Evolutionary conservation across 2,113 vertebrate species (phyloP), one percentile per base, ranked within the genome.

Genomic region (Miniopterus natalensis): DNA sequence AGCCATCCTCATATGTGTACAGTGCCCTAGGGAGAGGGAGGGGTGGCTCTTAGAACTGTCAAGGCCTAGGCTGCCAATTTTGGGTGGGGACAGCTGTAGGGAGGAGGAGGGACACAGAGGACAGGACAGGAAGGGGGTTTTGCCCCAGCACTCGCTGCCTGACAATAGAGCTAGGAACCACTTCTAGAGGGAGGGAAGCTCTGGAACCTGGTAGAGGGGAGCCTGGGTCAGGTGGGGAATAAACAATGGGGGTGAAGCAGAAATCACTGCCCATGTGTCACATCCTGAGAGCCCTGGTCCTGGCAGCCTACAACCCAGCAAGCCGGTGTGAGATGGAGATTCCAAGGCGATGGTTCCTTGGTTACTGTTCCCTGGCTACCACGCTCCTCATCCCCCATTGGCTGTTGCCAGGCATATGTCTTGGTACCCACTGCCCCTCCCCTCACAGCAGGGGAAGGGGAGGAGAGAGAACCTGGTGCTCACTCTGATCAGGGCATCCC

Each of bases 1-100:
- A 99, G 87, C 99, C 99, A 83, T 99, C 99, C 97, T 99, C 99
- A 0, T 99, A 99, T 0, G 99, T 99, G 98, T 99, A 99, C 97
- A 99, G 98, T 86, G 99, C 99, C 99, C 99, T 99, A 98, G 95
- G 95, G 97, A 96, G 92, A 95, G 61, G 97, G 90, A 45, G 21
- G 6, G 25, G 86, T 89, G 68, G 97, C 79, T 80, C 61, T 9
- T 14, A 68, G 66, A 92, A 91, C 65, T 59, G 45, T 61, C 55
- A 84, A 70, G 91, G 71, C 86, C 53, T 53, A 51, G 75, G 80
- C 57, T 11, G 81, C 96, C 96, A 95, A 70, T 84, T 96, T 15
- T 68, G 96, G 92, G 95, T 92, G 95, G 95, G 80, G 86, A 96
- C 25, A 47, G 51, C 49, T 84, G 75, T 68, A 84, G 65, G 75